phyloP scores from a whole-genome alignment of 2,888 invertebrate genomes.

The Sepioteuthis lessoniana region DNA sequence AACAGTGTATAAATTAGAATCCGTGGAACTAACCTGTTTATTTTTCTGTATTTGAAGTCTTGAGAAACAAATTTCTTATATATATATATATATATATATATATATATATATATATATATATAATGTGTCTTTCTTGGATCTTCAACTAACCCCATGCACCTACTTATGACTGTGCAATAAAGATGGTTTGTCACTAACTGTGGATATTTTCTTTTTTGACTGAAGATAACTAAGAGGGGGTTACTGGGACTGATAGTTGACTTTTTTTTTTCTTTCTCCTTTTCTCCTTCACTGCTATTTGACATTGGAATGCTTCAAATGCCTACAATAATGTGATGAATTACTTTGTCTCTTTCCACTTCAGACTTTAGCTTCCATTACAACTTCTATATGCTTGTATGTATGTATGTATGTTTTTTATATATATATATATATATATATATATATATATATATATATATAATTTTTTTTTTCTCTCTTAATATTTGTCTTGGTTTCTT shows the following conservation, averaged over 20 bases:
- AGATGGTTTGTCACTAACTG: conserved; percentile 16
- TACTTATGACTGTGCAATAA: background rate
- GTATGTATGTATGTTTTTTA: too few species aligned
- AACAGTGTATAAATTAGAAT: background rate
- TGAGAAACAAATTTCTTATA: background rate
- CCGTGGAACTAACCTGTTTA: background rate
- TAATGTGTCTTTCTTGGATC: background rate
- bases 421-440: too few species aligned
- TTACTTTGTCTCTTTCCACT: background rate
- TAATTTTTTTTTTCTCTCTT: background rate
- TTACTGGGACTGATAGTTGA: background rate
- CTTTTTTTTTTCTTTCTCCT: background rate
- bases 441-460: too few species aligned
- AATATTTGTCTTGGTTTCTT: background rate
- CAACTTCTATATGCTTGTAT: background rate
- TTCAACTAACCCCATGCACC: background rate
- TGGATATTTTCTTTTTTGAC: background rate
- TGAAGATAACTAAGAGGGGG: background rate
- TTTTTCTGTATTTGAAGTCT: background rate
- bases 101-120: too few species aligned
- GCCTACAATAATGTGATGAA: conserved; percentile 14
- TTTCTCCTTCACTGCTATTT: background rate
- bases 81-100: background rate
- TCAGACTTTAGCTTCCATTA: background rate
- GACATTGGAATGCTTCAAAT: conserved; percentile 10